Evolutionary conservation across 1,140 invertebrate species (phyloP), one percentile per base, ranked within the genome.

Genomic region (Mamestra configurata): DNA sequence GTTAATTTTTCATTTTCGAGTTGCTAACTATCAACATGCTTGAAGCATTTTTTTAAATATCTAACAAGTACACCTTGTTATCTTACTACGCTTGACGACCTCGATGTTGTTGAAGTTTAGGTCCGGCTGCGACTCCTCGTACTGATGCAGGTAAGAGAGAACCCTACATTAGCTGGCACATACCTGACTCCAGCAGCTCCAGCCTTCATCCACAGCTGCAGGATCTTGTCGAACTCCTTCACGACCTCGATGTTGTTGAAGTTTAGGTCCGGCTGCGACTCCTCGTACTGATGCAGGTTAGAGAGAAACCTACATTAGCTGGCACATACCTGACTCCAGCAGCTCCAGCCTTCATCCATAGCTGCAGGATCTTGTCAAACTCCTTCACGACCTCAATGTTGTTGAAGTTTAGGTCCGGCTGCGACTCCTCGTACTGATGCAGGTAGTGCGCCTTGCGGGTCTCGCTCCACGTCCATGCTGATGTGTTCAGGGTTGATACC

Each of bases 121-220:
- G 27, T 31, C 27, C 27, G 27, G 27, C 27, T 31, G 27, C 27
- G 27, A 31, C 27, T 31, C 27, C 27, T 31, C 27, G 27, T 3
- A 31, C 27, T 31, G 27, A 31, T 15, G 1, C 43, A 46, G 24
- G 31, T 4, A 37, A n/a, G n/a, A n/a, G n/a, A n/a, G n/a, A n/a
- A n/a, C n/a, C n/a, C n/a, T n/a, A n/a, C n/a, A n/a, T n/a, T n/a
- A n/a, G n/a, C n/a, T n/a, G n/a, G 15, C 0, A 61, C 79, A 37
- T 55, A 95, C 84, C 97, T 96, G 85, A 99, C 97, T 15, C 98
- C 98, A 81, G 94, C 95, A 0, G 98, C 97, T 7, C 98, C 98
- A 31, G 96, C 94, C 20, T 96, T 90, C 22, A 98, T 79, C 96
- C 98, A 98, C 81, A 96, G 96, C 37, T 93, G 94, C 0, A 98